Percentiles rank a stretch among this genome's conserved stretches.
Conservation (phyloP, 2,797 vertebrate genomes). For the Enoplosus armatus region DNA sequence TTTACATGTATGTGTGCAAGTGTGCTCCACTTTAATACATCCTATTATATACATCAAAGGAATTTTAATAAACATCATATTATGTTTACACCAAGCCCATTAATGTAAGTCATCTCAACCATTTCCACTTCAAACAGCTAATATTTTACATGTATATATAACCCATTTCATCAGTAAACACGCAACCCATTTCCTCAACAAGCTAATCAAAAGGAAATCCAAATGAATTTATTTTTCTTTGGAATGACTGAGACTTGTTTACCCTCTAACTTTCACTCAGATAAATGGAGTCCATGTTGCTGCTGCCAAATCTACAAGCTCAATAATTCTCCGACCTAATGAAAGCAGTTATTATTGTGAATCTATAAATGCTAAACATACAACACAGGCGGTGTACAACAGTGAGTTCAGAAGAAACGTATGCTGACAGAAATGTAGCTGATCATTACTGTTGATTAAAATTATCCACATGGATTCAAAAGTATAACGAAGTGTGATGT, state of each 20-base stretch:
- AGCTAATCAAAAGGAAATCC: constrained; percentile 67
- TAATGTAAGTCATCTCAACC: constrained; percentile 45
- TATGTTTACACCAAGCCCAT: constrained; percentile 49
- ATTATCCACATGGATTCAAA: constrained; percentile 21
- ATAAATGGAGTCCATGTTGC: constrained; percentile 51
- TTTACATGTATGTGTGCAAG: not conserved
- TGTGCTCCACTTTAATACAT: constrained; percentile 30
- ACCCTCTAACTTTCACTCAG: constrained; percentile 51
- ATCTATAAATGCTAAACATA: constrained; percentile 58
- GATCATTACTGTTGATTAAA: constrained; percentile 36
- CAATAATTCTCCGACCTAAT: constrained; percentile 56
- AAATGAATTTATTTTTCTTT: constrained; percentile 62
- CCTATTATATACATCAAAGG: constrained; percentile 58
- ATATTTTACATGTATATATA: constrained; percentile 57
- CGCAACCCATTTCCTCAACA: constrained; percentile 36
- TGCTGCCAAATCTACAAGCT: constrained; percentile 58
- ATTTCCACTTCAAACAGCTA: constrained; percentile 62
- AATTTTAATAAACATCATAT: constrained; percentile 44
- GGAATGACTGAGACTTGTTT: constrained; percentile 58
- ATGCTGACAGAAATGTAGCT: constrained; percentile 16
- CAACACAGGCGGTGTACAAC: constrained; percentile 20
- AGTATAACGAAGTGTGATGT: constrained; percentile 16
- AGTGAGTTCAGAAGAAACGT: not conserved
- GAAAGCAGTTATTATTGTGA: constrained; percentile 56
- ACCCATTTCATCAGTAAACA: constrained; percentile 46